Evolutionary conservation across 2,888 invertebrate species (phyloP), one percentile per base, ranked within the genome.

Genomic region (Clivina fossor): DNA sequence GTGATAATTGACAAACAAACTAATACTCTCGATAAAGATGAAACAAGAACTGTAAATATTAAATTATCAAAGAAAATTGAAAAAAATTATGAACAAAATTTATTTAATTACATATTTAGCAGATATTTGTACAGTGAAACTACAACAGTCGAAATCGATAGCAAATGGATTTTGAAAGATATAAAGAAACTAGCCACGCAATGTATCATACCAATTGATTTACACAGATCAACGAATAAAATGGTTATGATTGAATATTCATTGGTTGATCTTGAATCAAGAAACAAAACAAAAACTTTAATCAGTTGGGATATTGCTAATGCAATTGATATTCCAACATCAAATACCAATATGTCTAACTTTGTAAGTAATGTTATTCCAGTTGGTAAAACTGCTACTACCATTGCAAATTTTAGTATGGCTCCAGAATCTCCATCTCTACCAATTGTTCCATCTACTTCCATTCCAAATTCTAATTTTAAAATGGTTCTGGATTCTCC

Each of bases 21-120:
- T 38, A 8, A 4, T 3, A 19, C n/a, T n/a, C n/a, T n/a, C n/a
- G n/a, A n/a, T n/a, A n/a, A n/a, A n/a, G n/a, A n/a, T 24, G 5
- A 24, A 24, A 24, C 9, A 24, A 24, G 5, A 24, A 24, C 9
- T 2, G 3, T 15, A 11, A 15, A n/a, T 2, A 35, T 8, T 13
- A 13, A 19, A 4, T 28, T 30, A 3, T 40, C 38, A n/a, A 15
- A n/a, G n/a, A 35, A 44, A 19, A 38, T 24, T 9, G 44, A 53
- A 37, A 53, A 44, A 18, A 53, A 33, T 3, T 44, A 53, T 20
- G 53, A 53, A 44, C 13, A 20, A 5, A 43, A 37, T 18, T 53
- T 35, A 5, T 28, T 53, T 4, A 53, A 53, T 18, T 53, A 53
- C 19, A 37, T 53, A 13, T 53, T 53, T 28, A 53, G 37, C 18